phyloP scores from a whole-genome alignment of 1,140 invertebrate species.

The Bathynomus jamesi region DNA sequence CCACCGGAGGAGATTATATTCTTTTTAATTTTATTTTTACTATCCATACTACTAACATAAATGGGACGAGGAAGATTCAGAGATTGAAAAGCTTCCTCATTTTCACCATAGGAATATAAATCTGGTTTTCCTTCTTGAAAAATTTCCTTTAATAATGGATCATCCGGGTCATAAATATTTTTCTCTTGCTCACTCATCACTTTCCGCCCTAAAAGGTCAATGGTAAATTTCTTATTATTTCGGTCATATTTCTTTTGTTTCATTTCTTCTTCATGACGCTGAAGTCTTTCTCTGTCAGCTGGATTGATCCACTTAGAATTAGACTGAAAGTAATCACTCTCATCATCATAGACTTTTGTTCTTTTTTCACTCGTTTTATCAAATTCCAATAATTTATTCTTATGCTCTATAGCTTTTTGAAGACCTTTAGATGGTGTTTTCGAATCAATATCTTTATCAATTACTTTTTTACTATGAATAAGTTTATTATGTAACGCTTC shows the following conservation, averaged over 20 bases:
- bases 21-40: background rate
- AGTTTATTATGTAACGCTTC: slow-evolving; percentile 60
- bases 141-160: slow-evolving; percentile 44
- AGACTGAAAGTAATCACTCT: slow-evolving; percentile 82
- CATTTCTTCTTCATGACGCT: slow-evolving; percentile 61
- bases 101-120: slow-evolving; percentile 31
- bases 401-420: slow-evolving; percentile 65
- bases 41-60: background rate
- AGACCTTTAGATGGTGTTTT: slow-evolving; percentile 22
- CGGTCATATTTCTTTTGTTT: slow-evolving; percentile 60
- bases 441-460: slow-evolving; percentile 41
- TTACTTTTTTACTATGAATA: slow-evolving; percentile 48
- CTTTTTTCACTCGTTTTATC: slow-evolving; percentile 72
- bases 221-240: slow-evolving; percentile 55
- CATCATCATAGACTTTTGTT: slow-evolving; percentile 89
- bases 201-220: slow-evolving; percentile 69
- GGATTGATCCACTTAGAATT: slow-evolving; percentile 72
- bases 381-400: slow-evolving; percentile 76
- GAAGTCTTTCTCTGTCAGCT: slow-evolving; percentile 57
- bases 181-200: slow-evolving; percentile 46
- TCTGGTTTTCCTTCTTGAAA: slow-evolving; percentile 37
- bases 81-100: slow-evolving; percentile 15
- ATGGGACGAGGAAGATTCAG: slow-evolving; percentile 27
- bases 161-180: slow-evolving; percentile 43
- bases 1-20: background rate